phyloP scores from a whole-genome alignment of 2,888 invertebrate genomes.

The Idaea straminata region DNA sequence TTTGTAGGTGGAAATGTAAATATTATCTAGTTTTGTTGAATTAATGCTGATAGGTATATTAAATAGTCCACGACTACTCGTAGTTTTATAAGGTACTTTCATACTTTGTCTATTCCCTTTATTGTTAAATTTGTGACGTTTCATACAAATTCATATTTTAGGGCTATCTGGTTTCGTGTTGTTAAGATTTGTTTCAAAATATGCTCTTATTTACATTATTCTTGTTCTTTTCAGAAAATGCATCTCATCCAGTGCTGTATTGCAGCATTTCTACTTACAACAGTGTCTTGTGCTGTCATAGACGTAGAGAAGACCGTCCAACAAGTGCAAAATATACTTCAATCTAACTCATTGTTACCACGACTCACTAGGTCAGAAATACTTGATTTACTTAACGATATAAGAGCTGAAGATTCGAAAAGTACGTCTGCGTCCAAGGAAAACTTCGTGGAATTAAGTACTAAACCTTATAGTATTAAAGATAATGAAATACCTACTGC shows the following conservation, averaged over 20 bases:
- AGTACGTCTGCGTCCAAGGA: constrained; percentile 45
- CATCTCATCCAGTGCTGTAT: constrained; percentile 56
- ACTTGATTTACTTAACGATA: constrained; percentile 83
- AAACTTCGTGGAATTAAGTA: constrained; percentile 33
- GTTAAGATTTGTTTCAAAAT: background rate
- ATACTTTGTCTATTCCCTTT: no score
- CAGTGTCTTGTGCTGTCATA: constrained; percentile 47
- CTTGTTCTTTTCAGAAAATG: constrained; percentile 57
- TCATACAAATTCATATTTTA: background rate
- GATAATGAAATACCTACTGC: constrained; percentile 51
- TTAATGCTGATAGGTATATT: background rate
- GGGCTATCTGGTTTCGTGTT: no score
- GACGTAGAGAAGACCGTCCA: constrained; percentile 82
- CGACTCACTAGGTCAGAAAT: constrained; percentile 83
- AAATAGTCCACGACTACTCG: background rate
- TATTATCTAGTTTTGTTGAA: background rate
- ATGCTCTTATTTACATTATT: background rate
- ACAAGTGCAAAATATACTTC: constrained; percentile 83
- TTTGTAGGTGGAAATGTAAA: background rate
- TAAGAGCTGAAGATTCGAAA: constrained; percentile 77
- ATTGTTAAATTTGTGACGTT: no score
- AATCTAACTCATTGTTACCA: constrained; percentile 81
- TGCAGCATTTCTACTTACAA: constrained; percentile 41
- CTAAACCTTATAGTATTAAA: constrained; percentile 39
- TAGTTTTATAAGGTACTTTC: background rate